These are phyloP conservation scores for Pecten maximus DNA, from an alignment of 2,888 invertebrate genomes.

Conservation along the genomic window DNA sequence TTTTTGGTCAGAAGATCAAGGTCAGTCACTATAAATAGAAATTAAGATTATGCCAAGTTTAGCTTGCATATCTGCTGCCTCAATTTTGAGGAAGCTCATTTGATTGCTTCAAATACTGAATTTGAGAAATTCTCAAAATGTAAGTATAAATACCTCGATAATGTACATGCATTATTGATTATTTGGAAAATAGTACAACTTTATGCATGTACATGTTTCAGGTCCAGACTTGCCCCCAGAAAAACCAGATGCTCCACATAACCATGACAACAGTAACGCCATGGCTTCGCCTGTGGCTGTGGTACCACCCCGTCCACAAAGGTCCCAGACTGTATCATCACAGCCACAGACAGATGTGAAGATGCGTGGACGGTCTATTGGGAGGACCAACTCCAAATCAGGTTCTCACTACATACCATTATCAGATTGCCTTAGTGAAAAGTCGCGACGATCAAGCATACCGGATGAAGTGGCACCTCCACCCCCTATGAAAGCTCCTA, in stretches of 20 bases:
- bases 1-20: too few relatives aligned
- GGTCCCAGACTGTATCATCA: constrained; percentile 41
- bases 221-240: constrained; percentile 21
- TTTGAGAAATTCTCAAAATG: too few relatives aligned
- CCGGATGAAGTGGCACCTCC: constrained; percentile 77
- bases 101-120: too few relatives aligned
- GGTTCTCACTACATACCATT: constrained; percentile 70
- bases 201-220: constrained; percentile 21
- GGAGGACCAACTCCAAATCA: constrained; percentile 32
- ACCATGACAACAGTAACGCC: constrained; percentile 36
- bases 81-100: too few relatives aligned
- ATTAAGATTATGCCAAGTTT: too few relatives aligned
- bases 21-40: too few relatives aligned
- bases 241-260: neutral
- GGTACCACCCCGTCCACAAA: constrained; percentile 40
- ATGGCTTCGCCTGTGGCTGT: constrained; percentile 37
- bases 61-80: too few relatives aligned
- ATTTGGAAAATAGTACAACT: too few relatives aligned
- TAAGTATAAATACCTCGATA: too few relatives aligned
- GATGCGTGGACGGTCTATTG: neutral
- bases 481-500: constrained; percentile 66
- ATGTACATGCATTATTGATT: too few relatives aligned
- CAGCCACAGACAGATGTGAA: constrained; percentile 47
- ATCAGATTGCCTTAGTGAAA: constrained; percentile 69
- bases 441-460: constrained; percentile 65